These are phyloP conservation scores for Styela clava DNA, from an alignment of 23 tunicate species.

Conservation along the genomic window DNA sequence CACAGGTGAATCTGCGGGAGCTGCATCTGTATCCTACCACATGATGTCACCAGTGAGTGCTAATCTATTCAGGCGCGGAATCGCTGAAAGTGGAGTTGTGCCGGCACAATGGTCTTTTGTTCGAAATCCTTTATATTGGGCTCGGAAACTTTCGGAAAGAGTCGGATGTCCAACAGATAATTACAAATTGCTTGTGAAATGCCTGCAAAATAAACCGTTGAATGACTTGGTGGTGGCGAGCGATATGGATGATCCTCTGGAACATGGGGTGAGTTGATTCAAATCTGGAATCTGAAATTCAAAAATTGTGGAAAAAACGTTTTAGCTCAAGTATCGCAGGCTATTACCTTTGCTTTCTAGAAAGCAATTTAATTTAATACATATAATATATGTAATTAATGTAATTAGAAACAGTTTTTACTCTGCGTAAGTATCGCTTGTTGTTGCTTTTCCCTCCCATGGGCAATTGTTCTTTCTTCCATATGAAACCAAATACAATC, in stretches of 20 bases:
- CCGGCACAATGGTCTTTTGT: neutral
- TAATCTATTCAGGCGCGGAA: slow-evolving; percentile 45
- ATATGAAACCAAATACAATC: no score
- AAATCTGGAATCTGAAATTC: no score
- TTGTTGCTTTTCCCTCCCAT: no score
- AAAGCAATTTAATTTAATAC: no score
- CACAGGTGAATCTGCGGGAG: slow-evolving; percentile 55
- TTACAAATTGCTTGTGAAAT: slow-evolving; percentile 9
- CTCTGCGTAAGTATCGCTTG: no score
- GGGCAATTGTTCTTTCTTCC: no score
- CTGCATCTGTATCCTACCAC: slow-evolving; percentile 33
- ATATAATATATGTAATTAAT: no score
- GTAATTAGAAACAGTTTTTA: no score
- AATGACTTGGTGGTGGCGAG: neutral
- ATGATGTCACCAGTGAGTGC: slow-evolving; percentile 42
- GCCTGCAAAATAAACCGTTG: slow-evolving; percentile 18
- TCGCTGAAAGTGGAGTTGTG: slow-evolving; percentile 37
- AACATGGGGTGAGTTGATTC: neutral
- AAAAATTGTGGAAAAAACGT: no score
- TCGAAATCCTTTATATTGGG: neutral
- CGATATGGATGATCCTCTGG: neutral
- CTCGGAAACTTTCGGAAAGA: slow-evolving; percentile 7
- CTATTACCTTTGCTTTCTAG: no score
- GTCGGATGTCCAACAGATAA: slow-evolving; percentile 15
- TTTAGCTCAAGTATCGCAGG: no score